Conservation (phyloP, 1,140 invertebrate species). For the Drosophila busckii region DNA sequence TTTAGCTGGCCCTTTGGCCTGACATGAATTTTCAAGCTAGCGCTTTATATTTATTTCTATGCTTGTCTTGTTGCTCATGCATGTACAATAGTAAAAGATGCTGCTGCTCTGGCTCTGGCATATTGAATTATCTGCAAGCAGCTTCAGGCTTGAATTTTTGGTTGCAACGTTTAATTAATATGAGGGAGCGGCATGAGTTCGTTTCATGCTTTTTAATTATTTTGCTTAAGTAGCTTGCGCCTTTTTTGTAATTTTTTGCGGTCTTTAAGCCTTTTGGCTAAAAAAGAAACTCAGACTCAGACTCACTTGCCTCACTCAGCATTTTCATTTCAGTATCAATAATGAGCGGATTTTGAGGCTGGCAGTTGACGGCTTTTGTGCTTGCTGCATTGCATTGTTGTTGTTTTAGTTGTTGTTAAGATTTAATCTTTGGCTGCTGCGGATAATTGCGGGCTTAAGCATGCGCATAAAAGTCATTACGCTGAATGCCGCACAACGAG, state of each 20-base stretch:
- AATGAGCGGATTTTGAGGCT: constrained; percentile 52
- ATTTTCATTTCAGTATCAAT: constrained; percentile 52
- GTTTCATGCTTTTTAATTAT: constrained; percentile 66
- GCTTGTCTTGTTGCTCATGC: constrained; percentile 25
- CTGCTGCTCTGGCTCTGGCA: constrained; percentile 10
- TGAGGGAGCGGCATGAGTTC: constrained; percentile 1
- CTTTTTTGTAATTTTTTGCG: constrained; percentile 66
- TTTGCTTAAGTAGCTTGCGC: constrained; percentile 51
- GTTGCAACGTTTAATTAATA: no score
- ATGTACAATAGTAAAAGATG: constrained; percentile 23
- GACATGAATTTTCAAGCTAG: constrained; percentile 47
- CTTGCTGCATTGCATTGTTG: constrained; percentile 17
- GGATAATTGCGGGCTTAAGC: constrained; percentile 72
- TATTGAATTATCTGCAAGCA: constrained; percentile 17
- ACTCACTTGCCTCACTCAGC: background rate
- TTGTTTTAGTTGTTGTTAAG: constrained; percentile 43
- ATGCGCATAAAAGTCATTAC: constrained; percentile 75
- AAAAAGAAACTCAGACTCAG: background rate
- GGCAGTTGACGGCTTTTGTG: constrained; percentile 13
- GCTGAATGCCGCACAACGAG: constrained; percentile 67
- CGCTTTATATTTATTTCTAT: constrained; percentile 7
- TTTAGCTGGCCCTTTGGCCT: constrained; percentile 41
- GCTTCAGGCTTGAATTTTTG: background rate
- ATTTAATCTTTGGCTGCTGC: constrained; percentile 73
- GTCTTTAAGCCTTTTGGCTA: constrained; percentile 58